A percentile compares a stretch with the other conserved stretches of the same genome.
phyloP scores from a whole-genome alignment of 2,888 invertebrate genomes.

The Clivina fossor region DNA sequence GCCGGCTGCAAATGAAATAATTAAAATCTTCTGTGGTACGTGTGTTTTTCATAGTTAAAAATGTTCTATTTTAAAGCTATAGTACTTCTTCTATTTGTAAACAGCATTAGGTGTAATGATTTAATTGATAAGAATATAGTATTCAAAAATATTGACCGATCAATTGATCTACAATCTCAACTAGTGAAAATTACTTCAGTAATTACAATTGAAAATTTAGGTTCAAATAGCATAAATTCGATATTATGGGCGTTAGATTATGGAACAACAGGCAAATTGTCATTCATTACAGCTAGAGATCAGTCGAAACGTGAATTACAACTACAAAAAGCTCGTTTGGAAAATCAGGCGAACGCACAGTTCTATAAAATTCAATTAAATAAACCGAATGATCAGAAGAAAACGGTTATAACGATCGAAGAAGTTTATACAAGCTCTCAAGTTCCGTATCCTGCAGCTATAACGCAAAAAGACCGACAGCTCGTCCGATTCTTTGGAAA shows the following conservation, averaged over 20 bases:
- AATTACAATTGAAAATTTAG: constrained; percentile 81
- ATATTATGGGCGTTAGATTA: constrained; percentile 74
- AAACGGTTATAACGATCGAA: constrained; percentile 63
- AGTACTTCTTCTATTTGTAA: constrained; percentile 17
- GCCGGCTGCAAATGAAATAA: constrained; percentile 24
- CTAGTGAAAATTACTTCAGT: constrained; percentile 80
- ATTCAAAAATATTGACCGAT: constrained; percentile 80
- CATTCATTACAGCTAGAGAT: constrained; percentile 74
- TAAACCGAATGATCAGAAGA: constrained; percentile 22
- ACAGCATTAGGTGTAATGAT: constrained; percentile 42
- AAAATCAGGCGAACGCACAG: constrained; percentile 51
- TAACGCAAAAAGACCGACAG: constrained; percentile 92
- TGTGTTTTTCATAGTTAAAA: constrained; percentile 18
- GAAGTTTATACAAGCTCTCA: constrained; percentile 75
- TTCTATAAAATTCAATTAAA: constrained; percentile 52
- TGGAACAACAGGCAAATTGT: constrained; percentile 63
- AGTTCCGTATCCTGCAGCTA: constrained; percentile 81
- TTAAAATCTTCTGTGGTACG: constrained; percentile 1
- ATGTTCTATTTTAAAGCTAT: constrained; percentile 23
- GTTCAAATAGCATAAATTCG: constrained; percentile 68
- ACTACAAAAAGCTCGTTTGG: constrained; percentile 50
- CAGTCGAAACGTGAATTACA: constrained; percentile 61
- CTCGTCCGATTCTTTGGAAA: constrained; percentile 85
- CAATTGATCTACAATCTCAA: constrained; percentile 85
- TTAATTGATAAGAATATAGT: constrained; percentile 61